These are phyloP conservation scores for Calypte anna DNA, from an alignment of 2,113 vertebrate genomes.

Conservation along the genomic window DNA sequence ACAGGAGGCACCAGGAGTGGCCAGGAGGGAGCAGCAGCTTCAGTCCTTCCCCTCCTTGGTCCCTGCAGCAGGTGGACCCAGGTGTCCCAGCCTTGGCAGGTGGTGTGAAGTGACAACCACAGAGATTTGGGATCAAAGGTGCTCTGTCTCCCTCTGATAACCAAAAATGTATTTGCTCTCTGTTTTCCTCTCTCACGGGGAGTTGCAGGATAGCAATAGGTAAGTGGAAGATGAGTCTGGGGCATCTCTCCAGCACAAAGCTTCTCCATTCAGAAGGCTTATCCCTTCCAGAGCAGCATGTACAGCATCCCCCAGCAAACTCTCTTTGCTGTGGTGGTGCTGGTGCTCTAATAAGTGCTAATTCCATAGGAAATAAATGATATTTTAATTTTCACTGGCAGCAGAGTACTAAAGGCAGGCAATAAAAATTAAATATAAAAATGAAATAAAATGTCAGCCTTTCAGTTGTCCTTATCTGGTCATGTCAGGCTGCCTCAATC, in stretches of 20 bases:
- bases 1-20: neutral
- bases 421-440: neutral
- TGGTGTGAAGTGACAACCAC: neutral
- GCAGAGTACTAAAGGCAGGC: neutral
- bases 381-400: neutral
- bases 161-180: neutral
- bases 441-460: neutral
- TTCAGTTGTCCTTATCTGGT: neutral
- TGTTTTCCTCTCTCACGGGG: neutral
- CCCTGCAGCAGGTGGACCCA: neutral
- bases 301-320: neutral
- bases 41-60: neutral
- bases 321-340: neutral
- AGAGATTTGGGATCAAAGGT: neutral
- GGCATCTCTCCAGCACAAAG: neutral
- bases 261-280: neutral
- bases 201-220: neutral
- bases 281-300: neutral
- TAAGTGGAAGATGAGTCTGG: rapidly evolving
- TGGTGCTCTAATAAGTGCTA: neutral
- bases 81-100: neutral
- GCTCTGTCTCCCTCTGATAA: neutral
- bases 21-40: neutral
- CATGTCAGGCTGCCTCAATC: neutral
- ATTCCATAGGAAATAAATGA: neutral